These are phyloP conservation scores for Caretta caretta DNA, from an alignment of 2,113 vertebrate species.

Conservation along the genomic window DNA sequence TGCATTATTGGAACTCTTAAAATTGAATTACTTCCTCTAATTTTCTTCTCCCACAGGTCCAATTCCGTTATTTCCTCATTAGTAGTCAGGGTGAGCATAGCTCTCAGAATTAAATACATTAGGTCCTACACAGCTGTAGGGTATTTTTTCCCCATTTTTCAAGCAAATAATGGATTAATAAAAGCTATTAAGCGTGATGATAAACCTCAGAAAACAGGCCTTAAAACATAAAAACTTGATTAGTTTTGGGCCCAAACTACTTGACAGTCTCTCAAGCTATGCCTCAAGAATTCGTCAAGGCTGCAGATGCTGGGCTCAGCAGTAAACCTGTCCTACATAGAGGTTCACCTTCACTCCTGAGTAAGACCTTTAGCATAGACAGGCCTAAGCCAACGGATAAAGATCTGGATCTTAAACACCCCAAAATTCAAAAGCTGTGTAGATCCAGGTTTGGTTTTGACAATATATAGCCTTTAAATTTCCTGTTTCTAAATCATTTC, in stretches of 20 bases:
- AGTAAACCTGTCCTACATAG: not conserved
- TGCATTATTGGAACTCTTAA: not conserved
- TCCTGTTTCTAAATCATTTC: not conserved
- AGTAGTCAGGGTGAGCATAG: not conserved
- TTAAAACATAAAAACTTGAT: not conserved
- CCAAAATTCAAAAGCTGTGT: not conserved
- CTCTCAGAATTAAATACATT: not conserved
- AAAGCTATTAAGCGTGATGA: not conserved
- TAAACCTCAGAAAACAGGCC: not conserved
- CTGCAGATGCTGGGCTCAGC: not conserved
- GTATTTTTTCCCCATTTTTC: not conserved
- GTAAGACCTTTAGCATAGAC: not conserved
- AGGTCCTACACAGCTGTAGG: not conserved
- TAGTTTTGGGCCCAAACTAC: not conserved
- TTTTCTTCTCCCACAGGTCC: not conserved
- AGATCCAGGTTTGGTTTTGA: not conserved
- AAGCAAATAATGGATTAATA: not conserved
- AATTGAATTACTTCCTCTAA: not conserved
- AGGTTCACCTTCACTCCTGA: not conserved
- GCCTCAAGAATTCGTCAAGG: not conserved
- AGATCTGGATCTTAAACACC: not conserved
- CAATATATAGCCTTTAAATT: not conserved
- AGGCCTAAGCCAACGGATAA: not conserved
- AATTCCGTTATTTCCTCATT: not conserved
- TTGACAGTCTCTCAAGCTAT: not conserved